Evolutionary conservation across 2,797 vertebrate genomes (phyloP).

Genomic region (Leontopithecus rosalia): DNA sequence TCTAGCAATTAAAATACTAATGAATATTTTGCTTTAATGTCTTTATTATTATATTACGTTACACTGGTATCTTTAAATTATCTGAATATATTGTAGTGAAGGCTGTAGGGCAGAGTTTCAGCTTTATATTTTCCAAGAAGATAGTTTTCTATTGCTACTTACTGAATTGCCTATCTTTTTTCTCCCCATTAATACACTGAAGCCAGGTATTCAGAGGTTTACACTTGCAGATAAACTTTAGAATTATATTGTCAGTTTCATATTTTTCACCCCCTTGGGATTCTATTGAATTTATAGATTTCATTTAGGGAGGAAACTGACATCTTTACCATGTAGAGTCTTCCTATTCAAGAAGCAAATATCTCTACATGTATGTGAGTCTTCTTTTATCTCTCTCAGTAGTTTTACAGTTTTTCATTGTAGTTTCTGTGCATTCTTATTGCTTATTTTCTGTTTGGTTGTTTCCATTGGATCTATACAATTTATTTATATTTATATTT

Average conservation of each 20-base stretch:
- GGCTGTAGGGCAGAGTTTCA: background rate
- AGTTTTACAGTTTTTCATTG: constrained; percentile 46
- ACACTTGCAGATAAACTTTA: constrained; percentile 43
- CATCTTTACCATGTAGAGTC: constrained; percentile 1
- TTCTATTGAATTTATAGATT: constrained; percentile 54
- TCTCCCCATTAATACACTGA: background rate
- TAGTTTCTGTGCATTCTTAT: constrained; percentile 8
- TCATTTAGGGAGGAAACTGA: constrained; percentile 55
- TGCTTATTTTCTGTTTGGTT: constrained; percentile 1
- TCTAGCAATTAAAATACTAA: background rate
- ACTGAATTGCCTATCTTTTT: background rate
- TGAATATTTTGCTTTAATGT: background rate
- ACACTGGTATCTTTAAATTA: background rate
- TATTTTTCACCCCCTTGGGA: background rate
- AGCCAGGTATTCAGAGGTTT: constrained; percentile 17
- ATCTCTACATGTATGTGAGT: background rate
- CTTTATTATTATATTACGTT: background rate
- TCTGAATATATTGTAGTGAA: background rate
- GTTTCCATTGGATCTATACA: background rate
- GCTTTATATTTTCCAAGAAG: background rate
- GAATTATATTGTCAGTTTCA: constrained; percentile 30
- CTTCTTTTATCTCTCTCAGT: constrained; percentile 23
- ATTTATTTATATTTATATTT: constrained; percentile 29
- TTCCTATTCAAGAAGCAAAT: constrained; percentile 37
- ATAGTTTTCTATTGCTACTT: background rate